Conservation (phyloP, 2,888 invertebrate genomes). For the Macrophya alboannulata region DNA sequence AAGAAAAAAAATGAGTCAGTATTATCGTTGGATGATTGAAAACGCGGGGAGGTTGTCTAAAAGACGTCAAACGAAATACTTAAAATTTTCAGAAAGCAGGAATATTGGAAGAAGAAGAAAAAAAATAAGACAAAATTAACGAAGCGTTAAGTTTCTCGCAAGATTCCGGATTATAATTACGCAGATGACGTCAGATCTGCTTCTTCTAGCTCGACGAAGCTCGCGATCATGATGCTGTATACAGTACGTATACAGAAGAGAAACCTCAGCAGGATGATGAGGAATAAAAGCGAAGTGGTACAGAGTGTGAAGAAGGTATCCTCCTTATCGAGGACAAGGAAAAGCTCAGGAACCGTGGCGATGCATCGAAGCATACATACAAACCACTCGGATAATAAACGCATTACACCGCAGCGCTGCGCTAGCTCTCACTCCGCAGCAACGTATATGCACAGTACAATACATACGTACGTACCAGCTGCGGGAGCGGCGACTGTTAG, state of each 20-base stretch:
- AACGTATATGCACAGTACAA: background rate
- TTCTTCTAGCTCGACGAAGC: background rate
- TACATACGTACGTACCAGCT: constrained; percentile 17
- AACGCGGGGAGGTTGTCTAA: too few relatives aligned
- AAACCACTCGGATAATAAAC: constrained; percentile 5
- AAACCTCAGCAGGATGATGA: background rate
- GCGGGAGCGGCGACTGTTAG: constrained; percentile 17
- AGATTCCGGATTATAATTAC: background rate
- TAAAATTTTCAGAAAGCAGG: background rate
- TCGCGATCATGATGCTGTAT: background rate
- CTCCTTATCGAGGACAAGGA: background rate
- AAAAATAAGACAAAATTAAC: background rate
- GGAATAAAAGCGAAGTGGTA: constrained; percentile 7
- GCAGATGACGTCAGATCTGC: background rate
- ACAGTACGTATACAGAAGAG: background rate
- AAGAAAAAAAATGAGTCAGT: background rate
- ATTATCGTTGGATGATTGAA: too few relatives aligned
- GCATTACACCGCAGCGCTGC: background rate
- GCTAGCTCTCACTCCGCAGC: background rate
- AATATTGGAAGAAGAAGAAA: background rate
- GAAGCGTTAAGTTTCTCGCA: background rate
- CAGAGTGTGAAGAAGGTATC: background rate
- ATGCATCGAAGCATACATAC: background rate
- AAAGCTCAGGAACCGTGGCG: background rate
- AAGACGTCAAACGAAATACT: too few relatives aligned